Base-by-base conservation (phyloP, 2,113 vertebrate species). In the Megaleporinus macrocephalus region DNA sequence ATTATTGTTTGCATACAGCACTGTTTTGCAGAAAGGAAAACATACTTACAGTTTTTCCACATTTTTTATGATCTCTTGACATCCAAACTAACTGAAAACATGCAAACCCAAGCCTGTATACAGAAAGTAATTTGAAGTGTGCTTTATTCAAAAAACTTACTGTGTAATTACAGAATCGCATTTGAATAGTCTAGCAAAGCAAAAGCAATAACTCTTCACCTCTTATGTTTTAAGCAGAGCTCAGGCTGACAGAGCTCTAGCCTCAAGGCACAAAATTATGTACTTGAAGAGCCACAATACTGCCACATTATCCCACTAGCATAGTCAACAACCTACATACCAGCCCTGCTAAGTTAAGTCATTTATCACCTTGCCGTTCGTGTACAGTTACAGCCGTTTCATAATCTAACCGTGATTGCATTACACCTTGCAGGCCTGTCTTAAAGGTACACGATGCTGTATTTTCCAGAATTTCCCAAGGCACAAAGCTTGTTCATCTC, bases 301-400 rank as follows among this genome's bases (percentile, higher is more conserved):
- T 13, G 65, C 30, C 29, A 69, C 33, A 41, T 33, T 69, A 69
- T 22, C 65, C 65, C 33, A 41, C 33, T 10, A 69, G 33, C 65
- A 12, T 22, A 69, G 65, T 69, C 65, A 69, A 69, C 65, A 69
- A 41, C 65, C 29, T 41, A 36, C 65, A 69, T 69, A 36, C 65
- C 65, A 69, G 16, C 33, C 2, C 65, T 22, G 30, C 65, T 69
- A 69, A 69, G 30, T 69, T 69, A 69, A 36, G 65, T n/a, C 66
- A 36, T 70, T 70, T 44, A 70, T 70, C 66, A 70, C 66, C 66
- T 70, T 36, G 66, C 36, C 11, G 4, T 70, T 11, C 66, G 22
- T 70, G 41, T 70, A 70, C 66, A n/a, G 66, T 70, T 70, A 41
- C 66, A 70, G 36, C 12, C 22, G 3, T 70, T 70, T 70, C 66